Evolutionary conservation across 2,113 vertebrate species (phyloP).

Genomic region (Ailurus styani): DNA sequence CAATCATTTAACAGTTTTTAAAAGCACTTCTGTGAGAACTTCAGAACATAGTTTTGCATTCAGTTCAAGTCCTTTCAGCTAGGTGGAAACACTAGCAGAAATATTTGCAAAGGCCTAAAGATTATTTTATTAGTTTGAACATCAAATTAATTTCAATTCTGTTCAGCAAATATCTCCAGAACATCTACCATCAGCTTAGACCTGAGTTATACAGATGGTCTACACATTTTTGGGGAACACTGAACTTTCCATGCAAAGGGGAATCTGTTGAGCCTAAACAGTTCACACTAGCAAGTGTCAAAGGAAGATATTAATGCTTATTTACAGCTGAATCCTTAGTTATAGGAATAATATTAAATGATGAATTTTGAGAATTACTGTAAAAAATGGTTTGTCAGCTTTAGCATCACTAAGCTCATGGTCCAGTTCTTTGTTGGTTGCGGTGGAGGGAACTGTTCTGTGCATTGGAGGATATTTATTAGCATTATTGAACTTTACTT

Average conservation of each 20-base stretch:
- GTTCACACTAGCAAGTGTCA: not conserved
- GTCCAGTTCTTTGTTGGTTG: not conserved
- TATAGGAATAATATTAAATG: not conserved
- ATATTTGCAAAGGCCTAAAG: not conserved
- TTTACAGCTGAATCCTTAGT: not conserved
- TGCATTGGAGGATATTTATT: not conserved
- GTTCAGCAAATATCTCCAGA: not conserved
- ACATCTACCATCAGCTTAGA: not conserved
- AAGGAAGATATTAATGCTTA: not conserved
- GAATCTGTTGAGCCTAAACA: not conserved
- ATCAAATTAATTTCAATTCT: conserved; percentile 32
- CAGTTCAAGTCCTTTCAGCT: not conserved
- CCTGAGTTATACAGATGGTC: not conserved
- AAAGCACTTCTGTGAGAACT: not conserved
- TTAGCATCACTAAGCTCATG: not conserved
- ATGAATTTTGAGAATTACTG: not conserved
- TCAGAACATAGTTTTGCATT: not conserved
- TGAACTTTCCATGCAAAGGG: not conserved
- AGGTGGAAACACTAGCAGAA: not conserved
- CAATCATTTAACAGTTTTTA: conserved; percentile 13
- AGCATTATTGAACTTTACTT: not conserved
- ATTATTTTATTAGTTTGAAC: not conserved
- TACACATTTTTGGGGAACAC: not conserved
- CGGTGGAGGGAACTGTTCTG: too few species aligned
- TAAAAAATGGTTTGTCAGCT: not conserved